Conservation (phyloP, 2,113 vertebrate genomes). For the Cygnus atratus region DNA sequence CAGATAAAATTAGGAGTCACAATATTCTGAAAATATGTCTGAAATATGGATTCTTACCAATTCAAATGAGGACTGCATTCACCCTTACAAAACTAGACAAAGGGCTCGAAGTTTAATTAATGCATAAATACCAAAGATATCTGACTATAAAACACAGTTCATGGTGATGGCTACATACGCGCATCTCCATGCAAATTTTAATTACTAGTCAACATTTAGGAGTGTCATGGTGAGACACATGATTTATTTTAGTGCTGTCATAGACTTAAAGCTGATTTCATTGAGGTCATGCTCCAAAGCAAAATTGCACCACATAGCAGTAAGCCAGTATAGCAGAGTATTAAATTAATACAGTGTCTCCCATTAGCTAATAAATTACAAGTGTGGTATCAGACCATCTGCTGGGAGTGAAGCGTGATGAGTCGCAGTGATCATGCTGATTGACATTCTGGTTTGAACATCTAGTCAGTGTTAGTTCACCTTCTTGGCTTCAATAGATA, state of each 20-base stretch:
- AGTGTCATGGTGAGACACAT: neutral
- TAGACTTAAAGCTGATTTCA: neutral
- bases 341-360: neutral
- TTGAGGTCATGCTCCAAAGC: neutral
- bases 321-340: neutral
- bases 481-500: neutral
- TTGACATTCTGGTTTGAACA: neutral
- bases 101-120: neutral
- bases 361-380: neutral
- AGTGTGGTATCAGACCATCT: neutral
- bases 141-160: neutral
- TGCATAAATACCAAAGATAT: neutral
- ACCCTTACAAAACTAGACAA: neutral
- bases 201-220: neutral
- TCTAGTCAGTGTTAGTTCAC: neutral
- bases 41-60: neutral
- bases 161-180: neutral
- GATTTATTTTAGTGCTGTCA: neutral
- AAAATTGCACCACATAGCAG: neutral
- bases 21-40: neutral
- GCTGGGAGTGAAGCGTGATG: neutral
- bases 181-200: neutral
- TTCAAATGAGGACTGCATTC: neutral
- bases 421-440: neutral
- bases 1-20: neutral